Percentiles rank a stretch among this genome's conserved stretches.
phyloP scores from a whole-genome alignment of 2,113 vertebrate species.

The Hyperoodon ampullatus region DNA sequence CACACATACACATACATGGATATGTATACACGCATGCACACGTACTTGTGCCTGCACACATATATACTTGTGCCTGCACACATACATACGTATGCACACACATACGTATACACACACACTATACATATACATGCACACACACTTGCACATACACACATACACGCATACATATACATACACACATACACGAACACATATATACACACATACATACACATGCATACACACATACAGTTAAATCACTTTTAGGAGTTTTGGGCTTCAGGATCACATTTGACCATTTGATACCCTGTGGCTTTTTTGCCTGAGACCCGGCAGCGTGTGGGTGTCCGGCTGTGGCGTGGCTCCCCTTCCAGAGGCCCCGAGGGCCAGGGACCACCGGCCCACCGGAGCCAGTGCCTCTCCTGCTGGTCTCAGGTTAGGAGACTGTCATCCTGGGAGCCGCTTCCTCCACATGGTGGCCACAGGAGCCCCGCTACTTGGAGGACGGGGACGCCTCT shows the following conservation, averaged over 20 bases:
- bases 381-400: background rate
- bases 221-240: background rate
- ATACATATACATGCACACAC: too few species aligned
- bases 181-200: background rate
- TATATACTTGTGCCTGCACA: too few species aligned
- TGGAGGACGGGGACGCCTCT: background rate
- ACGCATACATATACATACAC: too few species aligned
- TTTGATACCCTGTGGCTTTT: background rate
- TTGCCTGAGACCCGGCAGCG: background rate
- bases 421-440: background rate
- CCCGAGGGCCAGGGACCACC: background rate
- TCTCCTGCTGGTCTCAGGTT: too few species aligned
- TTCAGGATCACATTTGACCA: background rate
- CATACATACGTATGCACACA: background rate
- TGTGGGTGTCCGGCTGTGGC: background rate
- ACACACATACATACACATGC: background rate
- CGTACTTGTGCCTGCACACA: background rate
- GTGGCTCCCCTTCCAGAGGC: background rate
- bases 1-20: too few species aligned
- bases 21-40: fast-evolving
- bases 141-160: too few species aligned
- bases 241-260: background rate
- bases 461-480: background rate
- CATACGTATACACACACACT: too few species aligned
- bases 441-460: fast-evolving